phyloP scores from a whole-genome alignment of 2,113 vertebrate genomes.

The Scytalopus superciliaris region DNA sequence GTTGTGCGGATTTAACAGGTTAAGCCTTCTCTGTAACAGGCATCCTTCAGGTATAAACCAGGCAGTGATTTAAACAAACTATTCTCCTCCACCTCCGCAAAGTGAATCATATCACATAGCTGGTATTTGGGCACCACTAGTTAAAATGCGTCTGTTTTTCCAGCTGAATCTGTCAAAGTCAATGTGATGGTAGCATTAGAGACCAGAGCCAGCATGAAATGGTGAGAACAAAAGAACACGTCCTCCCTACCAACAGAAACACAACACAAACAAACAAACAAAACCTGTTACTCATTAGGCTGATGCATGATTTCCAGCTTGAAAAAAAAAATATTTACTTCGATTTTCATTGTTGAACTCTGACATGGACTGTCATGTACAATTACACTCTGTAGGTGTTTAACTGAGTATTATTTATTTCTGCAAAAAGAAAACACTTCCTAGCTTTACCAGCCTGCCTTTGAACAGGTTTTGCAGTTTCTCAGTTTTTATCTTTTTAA shows the following conservation, averaged over 20 bases:
- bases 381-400: conserved; percentile 29
- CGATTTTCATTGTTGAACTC: conserved; percentile 13
- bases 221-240: conserved; percentile 34
- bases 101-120: conserved; percentile 22
- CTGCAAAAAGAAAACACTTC: not conserved
- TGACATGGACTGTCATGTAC: conserved; percentile 28
- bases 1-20: not conserved
- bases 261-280: conserved; percentile 55
- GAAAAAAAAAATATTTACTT: not conserved
- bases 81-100: not conserved
- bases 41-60: not conserved
- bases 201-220: not conserved
- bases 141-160: not conserved
- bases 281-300: conserved; percentile 33
- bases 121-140: conserved; percentile 3
- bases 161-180: conserved; percentile 21
- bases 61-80: not conserved
- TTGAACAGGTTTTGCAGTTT: not conserved
- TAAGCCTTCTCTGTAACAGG: not conserved
- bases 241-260: conserved; percentile 53
- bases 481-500: not conserved
- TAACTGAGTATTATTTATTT: not conserved
- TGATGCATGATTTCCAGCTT: not conserved
- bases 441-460: not conserved
- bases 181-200: not conserved